Evolutionary conservation across 2,888 invertebrate species (phyloP).

Genomic region (Plagiodera versicolora): DNA sequence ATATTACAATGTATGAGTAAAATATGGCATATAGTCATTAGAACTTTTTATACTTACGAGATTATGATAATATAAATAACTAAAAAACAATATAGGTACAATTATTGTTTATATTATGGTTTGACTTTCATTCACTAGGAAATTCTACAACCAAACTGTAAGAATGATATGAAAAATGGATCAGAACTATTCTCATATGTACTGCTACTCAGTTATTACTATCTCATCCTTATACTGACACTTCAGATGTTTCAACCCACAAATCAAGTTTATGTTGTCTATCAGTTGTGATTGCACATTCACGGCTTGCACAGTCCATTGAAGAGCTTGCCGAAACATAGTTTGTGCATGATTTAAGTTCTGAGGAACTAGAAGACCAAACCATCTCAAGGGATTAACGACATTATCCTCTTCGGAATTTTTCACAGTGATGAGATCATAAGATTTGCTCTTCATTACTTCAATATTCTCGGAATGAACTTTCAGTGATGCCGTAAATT

Average conservation of each 20-base stretch:
- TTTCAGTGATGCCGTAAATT: conserved; percentile 55
- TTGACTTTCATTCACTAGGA: too few relatives aligned
- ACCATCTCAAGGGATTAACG: conserved; percentile 79
- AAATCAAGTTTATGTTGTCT: conserved; percentile 1
- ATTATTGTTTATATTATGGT: too few relatives aligned
- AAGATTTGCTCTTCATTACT: conserved; percentile 36
- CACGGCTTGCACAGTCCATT: conserved; percentile 67
- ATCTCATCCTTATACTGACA: background rate
- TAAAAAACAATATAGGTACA: too few relatives aligned
- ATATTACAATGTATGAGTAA: too few relatives aligned
- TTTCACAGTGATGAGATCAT: conserved; percentile 47
- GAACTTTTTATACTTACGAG: too few relatives aligned
- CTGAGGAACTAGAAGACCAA: conserved; percentile 82
- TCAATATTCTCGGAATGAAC: conserved; percentile 51
- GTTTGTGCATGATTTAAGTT: conserved; percentile 74
- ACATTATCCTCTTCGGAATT: conserved; percentile 47
- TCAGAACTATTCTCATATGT: too few relatives aligned
- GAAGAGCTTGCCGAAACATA: conserved; percentile 71
- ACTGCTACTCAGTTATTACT: background rate
- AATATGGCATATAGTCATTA: too few relatives aligned
- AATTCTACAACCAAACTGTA: too few relatives aligned
- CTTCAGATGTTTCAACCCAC: background rate
- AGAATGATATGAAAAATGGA: too few relatives aligned
- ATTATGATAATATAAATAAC: too few relatives aligned
- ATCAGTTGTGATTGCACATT: conserved; percentile 68